Conservation (phyloP, 2,113 vertebrate genomes). For the Ceuthmochares aereus region DNA sequence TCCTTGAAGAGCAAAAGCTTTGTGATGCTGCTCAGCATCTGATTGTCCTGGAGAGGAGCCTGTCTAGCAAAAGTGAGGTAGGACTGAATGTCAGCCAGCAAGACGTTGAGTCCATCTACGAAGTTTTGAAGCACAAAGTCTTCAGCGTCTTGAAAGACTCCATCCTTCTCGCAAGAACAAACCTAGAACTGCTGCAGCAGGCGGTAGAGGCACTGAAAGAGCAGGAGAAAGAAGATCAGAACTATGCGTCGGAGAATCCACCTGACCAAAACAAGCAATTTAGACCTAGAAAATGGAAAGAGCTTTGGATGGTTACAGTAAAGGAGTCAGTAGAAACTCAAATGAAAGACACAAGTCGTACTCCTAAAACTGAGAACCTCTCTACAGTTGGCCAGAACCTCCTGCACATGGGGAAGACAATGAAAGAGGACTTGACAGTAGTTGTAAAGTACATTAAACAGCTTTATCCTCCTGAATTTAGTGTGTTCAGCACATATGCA, state of each 20-base stretch:
- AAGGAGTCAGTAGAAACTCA: constrained; percentile 64
- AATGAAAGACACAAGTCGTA: constrained; percentile 56
- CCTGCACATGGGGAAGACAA: constrained; percentile 79
- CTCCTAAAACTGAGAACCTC: constrained; percentile 3
- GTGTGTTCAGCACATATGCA: constrained; percentile 82
- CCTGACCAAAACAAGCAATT: not conserved
- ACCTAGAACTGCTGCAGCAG: constrained; percentile 72
- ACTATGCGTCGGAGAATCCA: constrained; percentile 18
- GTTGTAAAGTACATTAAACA: constrained; percentile 76
- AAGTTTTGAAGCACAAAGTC: constrained; percentile 71
- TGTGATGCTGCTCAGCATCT: constrained; percentile 66
- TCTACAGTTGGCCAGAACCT: constrained; percentile 78
- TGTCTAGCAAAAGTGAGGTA: constrained; percentile 47
- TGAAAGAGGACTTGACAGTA: constrained; percentile 83
- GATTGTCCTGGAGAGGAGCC: constrained; percentile 75
- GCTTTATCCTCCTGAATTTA: constrained; percentile 82
- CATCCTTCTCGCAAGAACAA: constrained; percentile 6
- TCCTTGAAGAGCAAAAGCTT: constrained; percentile 54
- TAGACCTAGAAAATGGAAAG: constrained; percentile 79
- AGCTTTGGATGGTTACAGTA: constrained; percentile 74
- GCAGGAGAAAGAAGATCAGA: constrained; percentile 82
- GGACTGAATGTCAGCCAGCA: constrained; percentile 47
- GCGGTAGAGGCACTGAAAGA: constrained; percentile 80
- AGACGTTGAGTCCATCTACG: constrained; percentile 71
- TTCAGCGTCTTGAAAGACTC: constrained; percentile 73